Base-by-base conservation (phyloP, 2,113 vertebrate species). In the Ondatra zibethicus region DNA sequence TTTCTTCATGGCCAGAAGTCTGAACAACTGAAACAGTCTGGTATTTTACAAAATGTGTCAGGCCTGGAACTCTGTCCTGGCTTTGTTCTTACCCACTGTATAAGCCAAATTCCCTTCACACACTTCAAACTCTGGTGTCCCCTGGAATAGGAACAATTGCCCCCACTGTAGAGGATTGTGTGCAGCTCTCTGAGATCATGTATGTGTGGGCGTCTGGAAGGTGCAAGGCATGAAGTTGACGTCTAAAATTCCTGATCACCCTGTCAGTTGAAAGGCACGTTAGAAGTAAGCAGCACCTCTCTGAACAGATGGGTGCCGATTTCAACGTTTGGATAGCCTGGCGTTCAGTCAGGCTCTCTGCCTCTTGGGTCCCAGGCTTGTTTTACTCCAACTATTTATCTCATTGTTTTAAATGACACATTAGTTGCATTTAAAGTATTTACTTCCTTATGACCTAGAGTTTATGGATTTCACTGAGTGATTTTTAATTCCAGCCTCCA, bases 101-200 rank as follows among this genome's bases (percentile, higher is more conserved):
- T 72, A 55, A 88, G 65, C 63, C 29, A 11, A 96, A 55, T 42
- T 65, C 14, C 65, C 36, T 87, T 19, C 63, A 47, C 1, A 58
- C 19, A 58, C 58, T 21, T 27, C 29, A 66, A 88, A 33, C 6
- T 8, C 29, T 7, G 63, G 63, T 84, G n/a, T 88, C 23, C 42
- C 91, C 19, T 85, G 63, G 63, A 88, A 45, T 1, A 87, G 66
- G 68, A 31, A 88, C 39, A 87, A 90, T 45, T 52, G 47, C 61
- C 73, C 91, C 76, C 42, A 52, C 52, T 0, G 0, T 82, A 77
- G 42, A 17, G 19, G 3, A 52, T 1, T 0, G 13, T 68, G 75
- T 91, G 73, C 73, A 66, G 77, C 63, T 47, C 12, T 55, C 33
- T 94, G 95, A 96, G 88, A 31, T 96, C 93, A 84, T 58, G 12